Conservation (phyloP, 2,888 invertebrate genomes). For the Steromphala cineraria region DNA sequence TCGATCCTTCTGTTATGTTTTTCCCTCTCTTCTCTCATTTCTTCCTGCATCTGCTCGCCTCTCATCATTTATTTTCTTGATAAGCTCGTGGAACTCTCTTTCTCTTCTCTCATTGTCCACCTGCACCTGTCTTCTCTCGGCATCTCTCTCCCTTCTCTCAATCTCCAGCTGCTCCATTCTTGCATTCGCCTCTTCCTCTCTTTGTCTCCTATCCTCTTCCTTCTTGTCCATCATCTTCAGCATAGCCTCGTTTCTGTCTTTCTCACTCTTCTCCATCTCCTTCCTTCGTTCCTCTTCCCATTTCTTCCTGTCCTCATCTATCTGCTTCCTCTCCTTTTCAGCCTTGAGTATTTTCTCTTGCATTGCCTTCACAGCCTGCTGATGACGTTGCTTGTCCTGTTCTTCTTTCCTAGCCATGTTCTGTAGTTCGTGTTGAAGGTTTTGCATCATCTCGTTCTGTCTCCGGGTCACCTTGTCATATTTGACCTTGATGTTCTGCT, state of each 20-base stretch:
- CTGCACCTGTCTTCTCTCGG: too few relatives aligned
- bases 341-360: neutral
- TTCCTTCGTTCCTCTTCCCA: neutral
- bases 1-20: neutral
- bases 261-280: neutral
- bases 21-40: too few relatives aligned
- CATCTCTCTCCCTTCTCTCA: too few relatives aligned
- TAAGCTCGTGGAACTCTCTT: too few relatives aligned
- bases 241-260: too few relatives aligned
- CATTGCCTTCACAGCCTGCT: neutral
- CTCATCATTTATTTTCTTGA: too few relatives aligned
- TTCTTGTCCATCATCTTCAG: too few relatives aligned
- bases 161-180: too few relatives aligned
- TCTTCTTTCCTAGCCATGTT: neutral
- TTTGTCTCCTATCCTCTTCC: too few relatives aligned
- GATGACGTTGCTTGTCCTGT: neutral
- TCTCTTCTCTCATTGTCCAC: too few relatives aligned
- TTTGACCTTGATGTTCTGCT: neutral
- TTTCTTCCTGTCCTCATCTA: neutral
- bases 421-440: neutral
- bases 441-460: neutral
- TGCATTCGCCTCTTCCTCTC: too few relatives aligned
- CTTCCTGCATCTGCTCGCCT: too few relatives aligned
- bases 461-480: neutral
- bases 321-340: neutral